Evolutionary conservation across 2,113 vertebrate species (phyloP), one percentile per base, ranked within the genome.

Genomic region (Natator depressus): DNA sequence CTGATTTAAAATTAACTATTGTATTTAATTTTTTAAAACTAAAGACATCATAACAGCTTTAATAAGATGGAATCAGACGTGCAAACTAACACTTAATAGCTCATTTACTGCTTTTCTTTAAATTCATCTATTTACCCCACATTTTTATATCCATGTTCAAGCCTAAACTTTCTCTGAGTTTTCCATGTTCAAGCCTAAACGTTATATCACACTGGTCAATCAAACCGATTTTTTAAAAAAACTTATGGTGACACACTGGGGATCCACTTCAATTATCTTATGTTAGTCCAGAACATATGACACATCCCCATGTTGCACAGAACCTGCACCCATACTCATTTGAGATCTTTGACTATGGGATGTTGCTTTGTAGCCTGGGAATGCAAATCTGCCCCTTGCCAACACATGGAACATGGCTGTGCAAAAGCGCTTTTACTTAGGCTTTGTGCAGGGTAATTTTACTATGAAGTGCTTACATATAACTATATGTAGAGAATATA

Each of bases 31-130:
- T 95, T 75, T 29, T 19, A 80, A 80, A 80, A 80, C 29, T 47
- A 50, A 49, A 50, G 24, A 49, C 47, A 47, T 14, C 22, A 91
- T 47, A 91, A 76, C 3, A 35, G 50, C 79, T 91, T 88, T 78
- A 89, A 85, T 10, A 89, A 86, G 62, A 51, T 51, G 46, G 83
- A 91, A 49, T 88, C 57, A 89, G 88, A 27, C 87, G 83, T 89
- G 81, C 29, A 49, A 49, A 50, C 25, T 47, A 72, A 14, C 46
- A 6, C 25, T 80, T 5, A 49, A 4, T 31, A 80, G 78, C 78
- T 49, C 79, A 91, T 54, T 93, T 69, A 8, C 7, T 83, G 84
- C 12, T 12, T 91, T 20, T 80, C 75, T 95, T 53, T 57, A 10
- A 14, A 57, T 80, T 31, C 91, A 75, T 35, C n/a, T 89, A 47